Evolutionary conservation across 2,888 invertebrate species (phyloP).

Genomic region (Zele albiditarsus): DNA sequence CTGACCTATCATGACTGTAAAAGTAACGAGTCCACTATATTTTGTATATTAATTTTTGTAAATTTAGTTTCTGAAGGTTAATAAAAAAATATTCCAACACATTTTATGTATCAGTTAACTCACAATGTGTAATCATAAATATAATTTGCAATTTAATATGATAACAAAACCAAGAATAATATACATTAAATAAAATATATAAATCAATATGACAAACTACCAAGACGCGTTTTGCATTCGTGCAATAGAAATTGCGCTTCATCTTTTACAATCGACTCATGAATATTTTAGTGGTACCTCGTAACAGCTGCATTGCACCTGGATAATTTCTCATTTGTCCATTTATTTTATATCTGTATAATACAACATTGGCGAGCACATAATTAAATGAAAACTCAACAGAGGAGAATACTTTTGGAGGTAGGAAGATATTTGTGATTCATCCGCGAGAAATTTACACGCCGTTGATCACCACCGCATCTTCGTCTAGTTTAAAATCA

Average conservation of each 20-base stretch:
- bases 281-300: constrained; percentile 54
- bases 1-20: neutral
- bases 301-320: constrained; percentile 43
- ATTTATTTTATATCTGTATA: neutral
- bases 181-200: neutral
- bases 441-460: constrained; percentile 12
- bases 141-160: neutral
- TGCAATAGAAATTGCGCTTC: constrained; percentile 55
- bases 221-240: constrained; percentile 46
- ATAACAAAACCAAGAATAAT: constrained; percentile 8
- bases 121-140: no score
- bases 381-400: constrained; percentile 15
- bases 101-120: no score
- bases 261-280: constrained; percentile 59
- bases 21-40: neutral
- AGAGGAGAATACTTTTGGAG: neutral
- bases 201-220: neutral
- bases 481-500: constrained; percentile 1
- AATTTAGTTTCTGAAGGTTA: no score
- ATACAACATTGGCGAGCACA: constrained; percentile 7
- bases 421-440: neutral
- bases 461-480: neutral
- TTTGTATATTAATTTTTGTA: no score
- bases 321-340: constrained; percentile 18
- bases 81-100: no score